Evolutionary conservation across 2,797 vertebrate species (phyloP).

Genomic region (Xenops minutus): DNA sequence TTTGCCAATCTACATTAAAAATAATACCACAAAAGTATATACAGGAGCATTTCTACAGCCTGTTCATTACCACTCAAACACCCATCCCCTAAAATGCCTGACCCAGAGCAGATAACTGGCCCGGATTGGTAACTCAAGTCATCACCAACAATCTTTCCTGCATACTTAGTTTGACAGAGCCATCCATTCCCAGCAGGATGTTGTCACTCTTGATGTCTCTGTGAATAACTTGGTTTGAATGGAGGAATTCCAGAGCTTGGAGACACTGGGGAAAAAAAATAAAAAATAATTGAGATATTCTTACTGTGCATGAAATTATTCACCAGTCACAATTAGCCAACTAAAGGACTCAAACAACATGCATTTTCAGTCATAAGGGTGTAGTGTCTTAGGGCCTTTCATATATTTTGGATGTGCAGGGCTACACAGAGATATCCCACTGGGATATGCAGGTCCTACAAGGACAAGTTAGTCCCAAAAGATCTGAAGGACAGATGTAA

Average conservation of each 20-base stretch:
- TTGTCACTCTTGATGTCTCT: constrained; percentile 99
- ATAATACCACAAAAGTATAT: not conserved
- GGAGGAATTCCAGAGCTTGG: constrained; percentile 95
- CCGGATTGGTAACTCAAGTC: not conserved
- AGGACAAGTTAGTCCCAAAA: not conserved
- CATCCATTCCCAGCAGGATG: constrained; percentile 96
- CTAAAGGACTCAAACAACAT: not conserved
- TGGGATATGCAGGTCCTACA: not conserved
- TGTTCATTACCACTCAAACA: not conserved
- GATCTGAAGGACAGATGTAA: not conserved
- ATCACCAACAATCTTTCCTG: not conserved
- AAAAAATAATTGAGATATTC: not conserved
- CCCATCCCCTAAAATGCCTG: not conserved
- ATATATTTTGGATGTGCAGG: not conserved
- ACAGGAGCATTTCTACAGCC: not conserved
- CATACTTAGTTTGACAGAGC: constrained; percentile 96
- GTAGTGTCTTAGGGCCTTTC: not conserved
- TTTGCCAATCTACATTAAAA: not conserved
- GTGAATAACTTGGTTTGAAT: constrained; percentile 96
- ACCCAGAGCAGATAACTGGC: not conserved
- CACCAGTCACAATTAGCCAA: not conserved
- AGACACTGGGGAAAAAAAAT: constrained; percentile 81
- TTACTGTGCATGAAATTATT: not conserved
- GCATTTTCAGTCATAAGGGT: not conserved
- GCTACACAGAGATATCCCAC: not conserved